Base-by-base conservation (phyloP, 2,113 vertebrate genomes). In the Psilopsiagon aurifrons region DNA sequence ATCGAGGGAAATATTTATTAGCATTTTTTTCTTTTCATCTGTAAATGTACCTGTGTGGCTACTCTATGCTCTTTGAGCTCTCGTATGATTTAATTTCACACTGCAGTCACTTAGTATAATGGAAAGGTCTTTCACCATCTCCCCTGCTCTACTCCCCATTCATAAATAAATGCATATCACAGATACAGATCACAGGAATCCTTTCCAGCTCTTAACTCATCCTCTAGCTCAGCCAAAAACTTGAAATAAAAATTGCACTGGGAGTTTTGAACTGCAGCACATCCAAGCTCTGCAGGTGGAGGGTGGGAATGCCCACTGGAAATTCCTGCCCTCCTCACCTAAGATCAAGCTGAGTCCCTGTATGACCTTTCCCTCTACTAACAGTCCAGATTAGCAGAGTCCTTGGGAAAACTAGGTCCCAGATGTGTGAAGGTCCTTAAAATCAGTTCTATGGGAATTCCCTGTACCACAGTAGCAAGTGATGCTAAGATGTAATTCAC, bases 131-230 rank as follows among this genome's bases (percentile, higher is more conserved):
- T 94, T 76, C 57, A 89, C 74, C 31, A 69, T 87, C 77, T 94
- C 54, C 17, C 31, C 13, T 6, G 35, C 13, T 86, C 69, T 20
- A 84, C 54, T 94, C 80, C 52, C 87, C 74, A 46, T 84, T 87
- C 88, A 91, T 93, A 94, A 94, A 95, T 93, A 94, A 94, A 90
- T 82, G 59, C 25, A 13, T 81, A 37, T 92, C 62, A 55, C 63
- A 92, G 85, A 46, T 44, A 62, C 8, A 91, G 76, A 91, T 74
- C 90, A 92, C 55, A 92, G 73, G 81, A 83, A 63, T 55, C 33
- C 70, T 76, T 79, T 66, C 28, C 37, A 69, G 41, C n/a, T 81
- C 66, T 79, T 75, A 55, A n/a, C 47, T 83, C 29, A 68, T 37
- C 60, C 74, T 86, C 60, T 19, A 86, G 64, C 39, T 83, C 70